A percentile compares a stretch with the other conserved stretches of the same genome.
Evolutionary conservation across 2,113 vertebrate species (phyloP).

Genomic region (Corythoichthys haematopterus): DNA sequence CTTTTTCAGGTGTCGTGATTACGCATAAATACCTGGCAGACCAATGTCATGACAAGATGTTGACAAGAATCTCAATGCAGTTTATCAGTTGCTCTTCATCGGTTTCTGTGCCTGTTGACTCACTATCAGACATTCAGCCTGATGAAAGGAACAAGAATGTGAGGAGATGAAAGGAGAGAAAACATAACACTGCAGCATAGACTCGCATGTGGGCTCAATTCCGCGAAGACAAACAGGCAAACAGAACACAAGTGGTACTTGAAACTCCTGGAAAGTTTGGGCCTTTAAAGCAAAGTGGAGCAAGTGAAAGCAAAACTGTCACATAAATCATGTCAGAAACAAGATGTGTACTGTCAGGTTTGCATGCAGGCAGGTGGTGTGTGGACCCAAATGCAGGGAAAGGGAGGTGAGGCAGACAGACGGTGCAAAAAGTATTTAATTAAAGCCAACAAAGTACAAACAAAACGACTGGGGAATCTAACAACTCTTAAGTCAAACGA

Average conservation of each 20-base stretch:
- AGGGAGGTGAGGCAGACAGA: too few species aligned
- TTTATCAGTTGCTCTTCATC: neutral
- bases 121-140: slow-evolving; percentile 8
- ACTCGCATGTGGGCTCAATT: slow-evolving; percentile 5
- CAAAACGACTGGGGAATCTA: too few species aligned
- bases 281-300: neutral
- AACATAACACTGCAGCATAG: neutral
- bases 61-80: neutral
- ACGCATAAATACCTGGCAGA: neutral
- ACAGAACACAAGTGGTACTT: slow-evolving; percentile 15
- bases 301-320: neutral
- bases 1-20: neutral
- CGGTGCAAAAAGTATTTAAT: too few species aligned
- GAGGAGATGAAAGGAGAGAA: slow-evolving; percentile 27
- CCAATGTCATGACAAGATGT: neutral
- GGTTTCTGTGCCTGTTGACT: neutral
- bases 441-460: too few species aligned
- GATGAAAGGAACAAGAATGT: slow-evolving; percentile 31
- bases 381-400: too few species aligned
- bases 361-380: too few species aligned
- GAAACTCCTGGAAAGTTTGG: slow-evolving; percentile 9
- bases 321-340: neutral
- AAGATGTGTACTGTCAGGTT: neutral
- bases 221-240: slow-evolving; percentile 17
- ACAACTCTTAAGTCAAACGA: too few species aligned